Percentiles rank a stretch among this genome's conserved stretches.
These are phyloP conservation scores for Celastrina argiolus DNA, from an alignment of 2,888 invertebrate genomes.

Conservation along the genomic window DNA sequence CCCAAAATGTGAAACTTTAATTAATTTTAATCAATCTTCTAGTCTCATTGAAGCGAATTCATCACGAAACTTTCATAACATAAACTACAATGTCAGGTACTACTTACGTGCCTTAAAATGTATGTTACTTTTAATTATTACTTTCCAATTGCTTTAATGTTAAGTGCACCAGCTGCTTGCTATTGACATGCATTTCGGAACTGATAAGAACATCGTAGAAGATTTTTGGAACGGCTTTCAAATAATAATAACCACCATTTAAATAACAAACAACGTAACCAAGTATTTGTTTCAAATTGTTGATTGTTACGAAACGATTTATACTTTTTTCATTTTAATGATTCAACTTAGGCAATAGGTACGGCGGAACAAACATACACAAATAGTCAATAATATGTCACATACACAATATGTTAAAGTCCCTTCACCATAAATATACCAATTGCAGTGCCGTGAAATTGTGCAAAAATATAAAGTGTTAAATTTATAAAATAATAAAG, in stretches of 20 bases:
- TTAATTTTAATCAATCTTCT: background rate
- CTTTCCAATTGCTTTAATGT: constrained; percentile 2
- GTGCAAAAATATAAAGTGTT: background rate
- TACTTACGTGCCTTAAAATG: background rate
- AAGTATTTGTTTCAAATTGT: no score
- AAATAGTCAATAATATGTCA: no score
- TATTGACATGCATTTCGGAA: background rate
- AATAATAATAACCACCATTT: no score
- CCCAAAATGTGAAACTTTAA: background rate
- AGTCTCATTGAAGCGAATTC: background rate
- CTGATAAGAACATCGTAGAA: background rate
- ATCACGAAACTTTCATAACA: background rate
- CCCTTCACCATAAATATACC: no score
- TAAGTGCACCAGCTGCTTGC: background rate
- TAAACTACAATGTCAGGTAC: background rate
- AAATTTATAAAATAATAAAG: no score
- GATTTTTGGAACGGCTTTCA: background rate
- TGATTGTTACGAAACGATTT: no score
- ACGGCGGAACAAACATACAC: no score
- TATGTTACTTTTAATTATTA: constrained; percentile 5
- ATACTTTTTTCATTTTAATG: no score
- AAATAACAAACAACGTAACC: no score
- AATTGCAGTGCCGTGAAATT: no score
- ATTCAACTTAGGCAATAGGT: no score
- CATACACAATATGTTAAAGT: no score